Evolutionary conservation across 2,113 vertebrate genomes (phyloP).

Genomic region (Ammodytes dubius): DNA sequence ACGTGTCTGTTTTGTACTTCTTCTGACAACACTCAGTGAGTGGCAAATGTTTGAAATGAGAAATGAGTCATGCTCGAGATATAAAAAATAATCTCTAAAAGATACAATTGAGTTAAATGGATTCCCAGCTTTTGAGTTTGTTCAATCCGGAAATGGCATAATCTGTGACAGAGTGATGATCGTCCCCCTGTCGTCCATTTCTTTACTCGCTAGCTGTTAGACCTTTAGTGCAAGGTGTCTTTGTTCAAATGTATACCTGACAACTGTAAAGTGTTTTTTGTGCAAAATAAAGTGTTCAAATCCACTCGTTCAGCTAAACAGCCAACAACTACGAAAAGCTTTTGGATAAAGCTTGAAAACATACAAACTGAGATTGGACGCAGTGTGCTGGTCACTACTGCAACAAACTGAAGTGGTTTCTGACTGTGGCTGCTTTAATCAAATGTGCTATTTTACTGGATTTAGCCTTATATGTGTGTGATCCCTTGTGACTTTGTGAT

Average conservation of each 20-base stretch:
- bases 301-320: conserved; percentile 55
- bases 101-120: conserved; percentile 24
- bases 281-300: conserved; percentile 61
- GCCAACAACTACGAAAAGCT: conserved; percentile 45
- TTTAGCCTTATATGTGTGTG: conserved; percentile 68
- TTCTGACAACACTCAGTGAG: conserved; percentile 71
- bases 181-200: conserved; percentile 57
- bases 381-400: conserved; percentile 83
- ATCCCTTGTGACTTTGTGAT: conserved; percentile 74
- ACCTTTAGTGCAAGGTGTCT: conserved; percentile 63
- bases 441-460: conserved; percentile 62
- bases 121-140: conserved; percentile 24
- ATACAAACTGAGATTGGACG: conserved; percentile 38
- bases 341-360: conserved; percentile 59
- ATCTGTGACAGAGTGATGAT: conserved; percentile 53
- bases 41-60: conserved; percentile 51
- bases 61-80: conserved; percentile 28
- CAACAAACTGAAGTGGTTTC: conserved; percentile 41
- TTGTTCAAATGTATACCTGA: conserved; percentile 71
- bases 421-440: conserved; percentile 63
- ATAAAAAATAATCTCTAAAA: conserved; percentile 12
- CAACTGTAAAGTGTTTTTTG: conserved; percentile 78
- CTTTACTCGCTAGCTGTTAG: conserved; percentile 66
- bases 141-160: conserved; percentile 49
- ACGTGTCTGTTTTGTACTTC: conserved; percentile 60